phyloP scores from a whole-genome alignment of 1,140 invertebrate species.

The Penaeus chinensis region DNA sequence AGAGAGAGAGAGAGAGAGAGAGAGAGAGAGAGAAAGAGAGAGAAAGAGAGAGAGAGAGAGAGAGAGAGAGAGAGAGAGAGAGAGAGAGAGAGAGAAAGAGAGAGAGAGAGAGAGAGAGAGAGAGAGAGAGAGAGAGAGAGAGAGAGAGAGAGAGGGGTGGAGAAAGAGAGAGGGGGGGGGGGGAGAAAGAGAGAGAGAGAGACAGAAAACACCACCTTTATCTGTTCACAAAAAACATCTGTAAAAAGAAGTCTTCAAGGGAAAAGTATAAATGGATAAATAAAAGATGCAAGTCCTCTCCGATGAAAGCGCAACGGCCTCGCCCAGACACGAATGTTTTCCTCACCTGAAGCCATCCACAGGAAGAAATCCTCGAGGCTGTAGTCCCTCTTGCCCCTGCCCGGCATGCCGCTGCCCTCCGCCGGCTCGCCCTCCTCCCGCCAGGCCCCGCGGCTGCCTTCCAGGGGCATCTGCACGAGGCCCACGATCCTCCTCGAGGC shows the following conservation, averaged over 20 bases:
- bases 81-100: background rate
- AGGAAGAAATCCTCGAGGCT: slow-evolving; percentile 49
- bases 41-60: too few species aligned
- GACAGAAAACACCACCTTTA: background rate
- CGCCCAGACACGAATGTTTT: background rate
- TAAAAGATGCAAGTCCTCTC: too few species aligned
- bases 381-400: slow-evolving; percentile 41
- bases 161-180: background rate
- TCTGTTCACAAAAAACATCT: background rate
- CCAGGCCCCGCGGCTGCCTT: too few species aligned
- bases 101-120: background rate
- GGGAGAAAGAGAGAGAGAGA: too few species aligned
- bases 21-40: too few species aligned
- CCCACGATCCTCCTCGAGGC: too few species aligned
- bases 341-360: slow-evolving; percentile 42
- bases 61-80: too few species aligned
- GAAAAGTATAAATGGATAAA: too few species aligned
- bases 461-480: too few species aligned
- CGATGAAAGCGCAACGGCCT: too few species aligned
- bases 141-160: background rate
- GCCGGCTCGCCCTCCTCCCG: background rate
- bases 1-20: too few species aligned
- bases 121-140: slow-evolving; percentile 1
- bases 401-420: background rate
- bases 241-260: too few species aligned